Base-by-base conservation (phyloP, 2,113 vertebrate genomes). In the Tiliqua scincoides region DNA sequence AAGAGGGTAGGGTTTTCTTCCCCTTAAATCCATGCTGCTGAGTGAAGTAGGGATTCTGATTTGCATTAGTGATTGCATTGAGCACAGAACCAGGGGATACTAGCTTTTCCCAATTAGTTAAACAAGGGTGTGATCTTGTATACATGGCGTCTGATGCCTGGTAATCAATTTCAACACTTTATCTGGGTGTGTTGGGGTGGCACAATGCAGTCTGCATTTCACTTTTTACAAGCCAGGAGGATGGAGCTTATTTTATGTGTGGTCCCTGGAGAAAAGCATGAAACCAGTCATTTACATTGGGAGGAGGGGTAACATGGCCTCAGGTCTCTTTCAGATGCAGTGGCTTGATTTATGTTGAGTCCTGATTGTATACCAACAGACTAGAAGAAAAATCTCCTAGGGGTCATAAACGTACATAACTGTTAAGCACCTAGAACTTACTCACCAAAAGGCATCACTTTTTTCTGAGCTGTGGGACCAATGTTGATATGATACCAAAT, bases 111-210 rank as follows among this genome's bases (percentile, higher is more conserved):
- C 57, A 83, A 23, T 43, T 71, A 79, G 52, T 61, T 61, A 63
- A 77, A 85, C 43, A 76, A 79, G 27, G 48, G 67, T 71, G 37
- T 32, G 4, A 71, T 40, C 35, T 48, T 86, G 76, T 62, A 30
- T 79, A 85, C 54, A 62, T 48, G 20, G 54, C 14, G 21, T 85
- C 76, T 79, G 67, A 59, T 71, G 65, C 75, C 18, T 79, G 18
- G 18, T 79, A 37, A 71, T 85, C 27, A 67, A 85, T 79, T 43
- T 72, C 37, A 85, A 32, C 76, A 79, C 65, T 78, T 78, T 85
- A 72, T 70, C 54, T 85, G 84, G 75, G 65, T 85, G 35, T 78
- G 65, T 85, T 79, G 75, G 65, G 71, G 54, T 85, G 76, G 35
- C 25, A 70, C 57, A n/a, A 79, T 72, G 30, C 35, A 85, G 76